Evolutionary conservation across 2,797 vertebrate species (phyloP).

Genomic region (Eulemur rubriventer): DNA sequence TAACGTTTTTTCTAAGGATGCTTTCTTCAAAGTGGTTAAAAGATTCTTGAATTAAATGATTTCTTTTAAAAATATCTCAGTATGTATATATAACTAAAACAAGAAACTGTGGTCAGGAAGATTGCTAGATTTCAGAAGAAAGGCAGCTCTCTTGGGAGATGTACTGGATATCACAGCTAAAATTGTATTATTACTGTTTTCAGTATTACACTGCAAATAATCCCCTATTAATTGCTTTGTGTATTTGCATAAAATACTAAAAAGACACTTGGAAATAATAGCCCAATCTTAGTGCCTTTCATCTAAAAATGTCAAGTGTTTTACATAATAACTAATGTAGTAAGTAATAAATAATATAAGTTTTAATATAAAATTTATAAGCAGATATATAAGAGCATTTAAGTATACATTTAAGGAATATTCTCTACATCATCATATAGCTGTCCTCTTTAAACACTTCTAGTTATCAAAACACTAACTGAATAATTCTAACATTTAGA

Average conservation of each 20-base stretch:
- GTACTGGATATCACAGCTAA: neutral
- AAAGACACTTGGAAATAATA: neutral
- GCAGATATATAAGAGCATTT: neutral
- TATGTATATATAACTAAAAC: neutral
- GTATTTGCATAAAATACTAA: neutral
- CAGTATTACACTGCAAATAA: neutral
- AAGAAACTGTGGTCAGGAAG: neutral
- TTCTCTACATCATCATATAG: neutral
- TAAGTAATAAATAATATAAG: neutral
- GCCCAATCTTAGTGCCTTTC: neutral
- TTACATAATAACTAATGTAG: neutral
- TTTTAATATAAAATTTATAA: neutral
- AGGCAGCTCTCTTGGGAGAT: neutral
- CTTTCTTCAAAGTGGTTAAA: slow-evolving; percentile 23
- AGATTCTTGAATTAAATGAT: neutral
- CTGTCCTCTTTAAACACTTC: neutral
- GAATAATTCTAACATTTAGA: neutral
- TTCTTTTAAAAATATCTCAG: slow-evolving; percentile 14
- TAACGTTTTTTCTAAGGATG: slow-evolving; percentile 6
- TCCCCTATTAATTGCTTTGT: neutral
- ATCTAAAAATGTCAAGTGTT: neutral
- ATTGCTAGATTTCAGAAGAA: neutral
- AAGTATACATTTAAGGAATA: neutral
- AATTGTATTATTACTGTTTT: neutral
- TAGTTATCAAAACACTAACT: neutral